phyloP scores from a whole-genome alignment of 2,888 invertebrate species.

The Epistrophe eligans region DNA sequence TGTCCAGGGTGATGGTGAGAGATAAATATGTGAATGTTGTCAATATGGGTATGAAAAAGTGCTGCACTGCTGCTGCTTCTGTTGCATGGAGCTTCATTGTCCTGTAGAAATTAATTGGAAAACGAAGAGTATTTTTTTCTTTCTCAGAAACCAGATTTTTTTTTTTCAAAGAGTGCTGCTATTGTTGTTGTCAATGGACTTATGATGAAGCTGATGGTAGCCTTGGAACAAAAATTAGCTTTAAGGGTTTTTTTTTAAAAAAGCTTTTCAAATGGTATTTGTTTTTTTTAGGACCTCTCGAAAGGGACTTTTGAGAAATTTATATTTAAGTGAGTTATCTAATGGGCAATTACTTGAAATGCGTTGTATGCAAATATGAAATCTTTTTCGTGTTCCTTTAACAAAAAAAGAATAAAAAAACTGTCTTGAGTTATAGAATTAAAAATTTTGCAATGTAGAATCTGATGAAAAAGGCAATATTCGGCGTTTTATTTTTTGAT shows the following conservation, averaged over 20 bases:
- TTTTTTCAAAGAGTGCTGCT: background rate
- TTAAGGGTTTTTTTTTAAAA: background rate
- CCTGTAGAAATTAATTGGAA: constrained; percentile 64
- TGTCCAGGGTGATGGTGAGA: constrained; percentile 11
- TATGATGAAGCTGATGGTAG: constrained; percentile 19
- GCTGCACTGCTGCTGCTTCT: background rate
- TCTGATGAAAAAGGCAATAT: no score
- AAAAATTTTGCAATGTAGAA: no score
- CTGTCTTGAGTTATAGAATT: no score
- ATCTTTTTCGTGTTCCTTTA: background rate
- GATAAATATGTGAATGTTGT: constrained; percentile 25
- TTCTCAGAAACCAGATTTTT: background rate
- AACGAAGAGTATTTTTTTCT: constrained; percentile 9
- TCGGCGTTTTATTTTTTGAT: no score
- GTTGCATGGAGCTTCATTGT: constrained; percentile 45
- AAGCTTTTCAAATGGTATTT: background rate
- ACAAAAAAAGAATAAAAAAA: no score
- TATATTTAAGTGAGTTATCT: background rate
- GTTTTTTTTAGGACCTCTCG: background rate
- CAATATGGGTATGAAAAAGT: constrained; percentile 4
- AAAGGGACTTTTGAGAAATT: background rate
- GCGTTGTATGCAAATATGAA: background rate
- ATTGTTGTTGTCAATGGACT: background rate
- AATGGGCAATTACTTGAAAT: constrained; percentile 18
- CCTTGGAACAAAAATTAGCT: background rate